Base-by-base conservation (phyloP, 2,797 vertebrate species). In the Chrosomus eos region DNA sequence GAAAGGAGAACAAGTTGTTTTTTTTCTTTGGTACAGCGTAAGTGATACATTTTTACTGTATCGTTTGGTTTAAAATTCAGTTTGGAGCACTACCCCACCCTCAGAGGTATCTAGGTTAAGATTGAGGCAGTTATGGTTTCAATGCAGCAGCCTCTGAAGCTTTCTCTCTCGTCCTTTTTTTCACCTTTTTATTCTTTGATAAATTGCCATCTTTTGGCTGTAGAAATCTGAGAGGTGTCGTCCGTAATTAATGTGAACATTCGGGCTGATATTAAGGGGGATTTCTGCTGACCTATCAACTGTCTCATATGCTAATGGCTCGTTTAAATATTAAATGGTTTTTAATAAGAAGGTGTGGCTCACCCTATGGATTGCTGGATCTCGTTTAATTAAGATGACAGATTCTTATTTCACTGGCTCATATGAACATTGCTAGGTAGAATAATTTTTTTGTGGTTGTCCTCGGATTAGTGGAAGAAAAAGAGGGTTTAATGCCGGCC, bases 321-420 rank as follows among this genome's bases (percentile, higher is more conserved):
- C 1, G 11, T 62, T 85, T 62, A 51, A 62, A 72, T 79, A 71
- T 68, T 60, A 68, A 68, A 73, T n/a, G 26, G 1, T 21, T 55
- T 85, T 72, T 60, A 71, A 70, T 71, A 60, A 51, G 76, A 75
- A 87, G 87, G 85, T 75, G 87, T 85, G 87, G 88, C 70, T 43
- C 43, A 43, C n/a, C 43, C 9, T 33, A 33, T 8, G 31, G 68
- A 33, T 70, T 73, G 13, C 33, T 21, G 48, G 31, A 64, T 38
- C 79, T 75, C 2, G 3, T 38, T n/a, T 23, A 55, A 55, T 58
- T 40, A 31, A 18, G 1, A 19, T 36, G 76, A 38, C 58, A 36
- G 8, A 31, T 48, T 76, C 28, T 40, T 33, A 8, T 45, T 53
- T 76, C 31, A 40, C 23, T 14, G 4, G 14, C 33, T 31, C 23